These are phyloP conservation scores for Epinephelus coioides DNA, from an alignment of 2,797 vertebrate genomes.

Conservation along the genomic window DNA sequence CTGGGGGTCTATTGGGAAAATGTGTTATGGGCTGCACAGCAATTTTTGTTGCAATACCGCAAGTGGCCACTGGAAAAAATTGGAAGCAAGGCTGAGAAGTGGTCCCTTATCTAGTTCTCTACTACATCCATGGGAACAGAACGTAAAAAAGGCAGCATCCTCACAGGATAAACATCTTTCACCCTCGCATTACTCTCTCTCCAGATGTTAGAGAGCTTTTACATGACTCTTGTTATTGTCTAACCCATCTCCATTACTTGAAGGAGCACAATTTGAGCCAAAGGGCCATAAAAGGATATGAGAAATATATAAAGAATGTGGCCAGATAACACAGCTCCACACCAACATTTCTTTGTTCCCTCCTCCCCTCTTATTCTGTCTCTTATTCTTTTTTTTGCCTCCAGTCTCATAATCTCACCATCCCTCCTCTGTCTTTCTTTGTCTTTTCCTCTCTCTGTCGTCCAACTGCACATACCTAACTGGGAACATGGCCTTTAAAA, in stretches of 20 bases:
- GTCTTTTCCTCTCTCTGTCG: constrained; percentile 6
- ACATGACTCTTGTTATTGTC: constrained; percentile 40
- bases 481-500: constrained; percentile 43
- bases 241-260: constrained; percentile 29
- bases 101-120: not conserved
- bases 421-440: constrained; percentile 19
- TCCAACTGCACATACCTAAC: constrained; percentile 44
- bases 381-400: constrained; percentile 24
- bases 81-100: too few relatives aligned
- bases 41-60: too few relatives aligned
- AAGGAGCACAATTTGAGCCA: constrained; percentile 26
- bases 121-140: constrained; percentile 31
- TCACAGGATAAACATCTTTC: constrained; percentile 30
- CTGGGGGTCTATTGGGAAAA: too few relatives aligned
- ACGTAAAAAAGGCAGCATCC: not conserved
- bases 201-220: constrained; percentile 51
- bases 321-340: constrained; percentile 53
- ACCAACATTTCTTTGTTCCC: constrained; percentile 36
- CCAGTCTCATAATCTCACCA: constrained; percentile 35
- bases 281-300: constrained; percentile 68
- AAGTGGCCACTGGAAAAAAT: too few relatives aligned
- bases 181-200: constrained; percentile 8
- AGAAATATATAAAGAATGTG: constrained; percentile 63
- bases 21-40: too few relatives aligned
- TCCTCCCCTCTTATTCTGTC: constrained; percentile 6